Evolutionary conservation across 2,888 invertebrate species (phyloP).

Genomic region (Chrysolina oricalcia): DNA sequence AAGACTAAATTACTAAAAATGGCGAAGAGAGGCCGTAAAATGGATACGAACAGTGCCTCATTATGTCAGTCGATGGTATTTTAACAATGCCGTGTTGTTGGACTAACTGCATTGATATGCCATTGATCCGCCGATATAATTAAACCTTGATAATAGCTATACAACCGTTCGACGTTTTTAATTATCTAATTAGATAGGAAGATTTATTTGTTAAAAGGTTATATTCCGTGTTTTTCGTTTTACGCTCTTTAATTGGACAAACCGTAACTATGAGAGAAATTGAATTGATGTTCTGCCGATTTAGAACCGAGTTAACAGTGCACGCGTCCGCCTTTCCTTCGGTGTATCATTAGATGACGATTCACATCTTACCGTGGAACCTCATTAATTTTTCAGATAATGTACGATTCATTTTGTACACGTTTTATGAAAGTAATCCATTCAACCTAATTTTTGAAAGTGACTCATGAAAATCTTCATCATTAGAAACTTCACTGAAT

Average conservation of each 20-base stretch:
- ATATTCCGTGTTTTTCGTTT: slow-evolving; percentile 27
- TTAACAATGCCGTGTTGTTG: slow-evolving; percentile 67
- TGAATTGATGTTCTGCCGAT: slow-evolving; percentile 15
- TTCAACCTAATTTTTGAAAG: neutral
- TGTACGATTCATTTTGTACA: neutral
- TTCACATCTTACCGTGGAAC: neutral
- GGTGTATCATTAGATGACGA: neutral
- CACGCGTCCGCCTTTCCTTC: neutral
- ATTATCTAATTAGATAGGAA: slow-evolving; percentile 53
- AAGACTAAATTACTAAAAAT: slow-evolving; percentile 69
- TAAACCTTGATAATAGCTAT: slow-evolving; percentile 52
- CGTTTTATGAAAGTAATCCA: neutral
- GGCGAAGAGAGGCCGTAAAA: slow-evolving; percentile 68
- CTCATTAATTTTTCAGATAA: slow-evolving; percentile 1
- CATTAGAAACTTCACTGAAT: too few species aligned
- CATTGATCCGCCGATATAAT: slow-evolving; percentile 63
- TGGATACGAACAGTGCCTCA: slow-evolving; percentile 68
- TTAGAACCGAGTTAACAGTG: neutral
- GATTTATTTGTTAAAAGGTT: slow-evolving; percentile 38
- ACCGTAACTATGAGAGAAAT: slow-evolving; percentile 21
- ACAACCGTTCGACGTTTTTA: slow-evolving; percentile 52
- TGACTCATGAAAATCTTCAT: too few species aligned
- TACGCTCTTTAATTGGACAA: slow-evolving; percentile 29
- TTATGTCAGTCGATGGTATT: slow-evolving; percentile 67
- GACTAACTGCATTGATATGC: slow-evolving; percentile 65